Evolutionary conservation across 2,113 vertebrate genomes (phyloP), one percentile per base, ranked within the genome.

Genomic region (Rafetus swinhoei): DNA sequence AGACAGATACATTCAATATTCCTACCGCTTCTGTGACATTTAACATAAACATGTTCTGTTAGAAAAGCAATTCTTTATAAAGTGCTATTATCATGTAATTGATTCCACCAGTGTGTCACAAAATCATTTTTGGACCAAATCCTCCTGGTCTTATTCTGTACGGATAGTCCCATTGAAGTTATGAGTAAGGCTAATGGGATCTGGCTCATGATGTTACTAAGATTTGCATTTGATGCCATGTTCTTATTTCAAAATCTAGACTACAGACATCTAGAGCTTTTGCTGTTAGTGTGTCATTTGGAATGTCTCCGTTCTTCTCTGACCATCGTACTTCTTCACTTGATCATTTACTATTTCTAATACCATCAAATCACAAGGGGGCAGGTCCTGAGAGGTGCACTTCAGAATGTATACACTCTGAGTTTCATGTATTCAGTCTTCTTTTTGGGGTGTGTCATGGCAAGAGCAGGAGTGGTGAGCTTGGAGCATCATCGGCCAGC

Each of bases 171-270:
- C 6, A 76, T 9, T 4, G 0, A 88, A 81, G 22, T 5, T 54
- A 50, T 3, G 1, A 72, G 39, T 35, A 72, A 85, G 56, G 84
- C 2, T 22, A 79, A 6, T 16, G 39, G 35, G 69, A 35, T 39
- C 39, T 74, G 2, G n/a, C 15, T 39, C 35, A 25, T 39, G 65
- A 76, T 52, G 24, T 2, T 5, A 54, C 53, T 84, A 86, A 13
- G 25, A 79, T 1, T 59, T 62, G 14, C 27, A 12, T 6, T 1
- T 21, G 13, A 14, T 1, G 0, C 57, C 19, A 0, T 2, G 3
- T 3, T 57, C 29, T 86, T 12, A 18, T 2, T 7, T 3, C 69
- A 39, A 35, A 74, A 35, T 74, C 69, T 35, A 74, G 69, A 12
- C 35, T 19, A 50, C 0, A 2, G 45, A 24, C 13, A 57, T 74